These are phyloP conservation scores for Pollenia amentaria DNA, from an alignment of 2,888 invertebrate species.

Conservation along the genomic window DNA sequence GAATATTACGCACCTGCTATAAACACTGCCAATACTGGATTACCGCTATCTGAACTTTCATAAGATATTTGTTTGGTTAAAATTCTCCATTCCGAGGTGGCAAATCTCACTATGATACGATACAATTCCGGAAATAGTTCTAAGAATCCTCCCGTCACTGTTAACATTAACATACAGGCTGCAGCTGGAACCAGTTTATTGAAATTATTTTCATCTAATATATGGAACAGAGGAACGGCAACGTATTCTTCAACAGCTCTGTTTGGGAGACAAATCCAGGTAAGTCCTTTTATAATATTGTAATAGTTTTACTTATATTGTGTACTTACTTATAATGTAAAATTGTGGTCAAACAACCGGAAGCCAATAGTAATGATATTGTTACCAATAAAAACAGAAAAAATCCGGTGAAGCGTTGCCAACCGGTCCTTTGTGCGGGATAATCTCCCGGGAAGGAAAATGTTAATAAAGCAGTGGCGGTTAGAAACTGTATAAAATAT, in stretches of 20 bases:
- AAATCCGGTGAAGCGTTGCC: slow-evolving; percentile 79
- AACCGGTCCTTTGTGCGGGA: slow-evolving; percentile 79
- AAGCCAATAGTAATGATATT: slow-evolving; percentile 80
- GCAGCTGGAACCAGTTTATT: slow-evolving; percentile 86
- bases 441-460: slow-evolving; percentile 83
- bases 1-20: slow-evolving; percentile 82
- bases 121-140: slow-evolving; percentile 86
- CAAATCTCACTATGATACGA: slow-evolving; percentile 85
- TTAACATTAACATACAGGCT: slow-evolving; percentile 86
- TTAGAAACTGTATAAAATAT: slow-evolving; percentile 78
- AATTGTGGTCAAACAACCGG: slow-evolving; percentile 83
- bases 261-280: neutral
- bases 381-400: slow-evolving; percentile 79
- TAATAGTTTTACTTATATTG: neutral
- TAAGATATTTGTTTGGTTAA: slow-evolving; percentile 86
- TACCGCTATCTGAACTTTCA: slow-evolving; percentile 86
- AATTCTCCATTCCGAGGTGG: slow-evolving; percentile 86
- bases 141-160: slow-evolving; percentile 85
- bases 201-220: slow-evolving; percentile 86
- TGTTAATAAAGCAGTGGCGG: slow-evolving; percentile 81
- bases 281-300: neutral
- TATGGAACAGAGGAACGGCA: slow-evolving; percentile 84
- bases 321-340: slow-evolving; percentile 81
- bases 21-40: slow-evolving; percentile 86
- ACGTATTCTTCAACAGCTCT: slow-evolving; percentile 82